Conservation (phyloP, 2,113 vertebrate species). For the Bagarius yarrelli region DNA sequence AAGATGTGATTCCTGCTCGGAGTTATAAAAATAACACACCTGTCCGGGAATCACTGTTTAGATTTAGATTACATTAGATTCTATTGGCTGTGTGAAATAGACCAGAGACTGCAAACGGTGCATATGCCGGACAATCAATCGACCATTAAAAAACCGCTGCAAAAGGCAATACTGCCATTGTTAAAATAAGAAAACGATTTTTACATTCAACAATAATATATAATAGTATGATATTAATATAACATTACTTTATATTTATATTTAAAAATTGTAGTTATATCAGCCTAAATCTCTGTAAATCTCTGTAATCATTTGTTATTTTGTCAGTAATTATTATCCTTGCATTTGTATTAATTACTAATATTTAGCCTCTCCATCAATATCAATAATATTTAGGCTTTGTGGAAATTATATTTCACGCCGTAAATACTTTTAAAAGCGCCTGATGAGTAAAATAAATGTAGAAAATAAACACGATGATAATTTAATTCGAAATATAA, state of each 20-base stretch:
- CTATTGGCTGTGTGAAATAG: background rate
- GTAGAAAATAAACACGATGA: too few relatives aligned
- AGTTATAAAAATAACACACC: background rate
- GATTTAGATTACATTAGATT: background rate
- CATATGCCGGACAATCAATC: background rate
- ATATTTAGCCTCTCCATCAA: too few relatives aligned
- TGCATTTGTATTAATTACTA: background rate
- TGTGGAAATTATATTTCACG: background rate
- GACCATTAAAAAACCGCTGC: background rate
- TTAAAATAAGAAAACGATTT: too few relatives aligned
- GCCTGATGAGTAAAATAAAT: background rate
- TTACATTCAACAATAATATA: too few relatives aligned
- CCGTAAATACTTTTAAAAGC: background rate
- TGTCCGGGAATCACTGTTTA: background rate
- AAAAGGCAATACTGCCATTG: background rate
- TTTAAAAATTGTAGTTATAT: too few relatives aligned
- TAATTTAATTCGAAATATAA: background rate
- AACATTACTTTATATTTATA: too few relatives aligned
- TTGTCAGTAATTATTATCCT: too few relatives aligned
- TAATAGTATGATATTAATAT: too few relatives aligned
- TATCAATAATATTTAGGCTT: background rate
- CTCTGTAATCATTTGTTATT: too few relatives aligned
- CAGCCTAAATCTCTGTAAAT: too few relatives aligned
- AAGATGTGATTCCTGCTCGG: background rate
- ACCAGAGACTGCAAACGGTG: background rate